These are phyloP conservation scores for Drosophila bifasciata DNA, from an alignment of 1,140 invertebrate genomes.

Conservation along the genomic window DNA sequence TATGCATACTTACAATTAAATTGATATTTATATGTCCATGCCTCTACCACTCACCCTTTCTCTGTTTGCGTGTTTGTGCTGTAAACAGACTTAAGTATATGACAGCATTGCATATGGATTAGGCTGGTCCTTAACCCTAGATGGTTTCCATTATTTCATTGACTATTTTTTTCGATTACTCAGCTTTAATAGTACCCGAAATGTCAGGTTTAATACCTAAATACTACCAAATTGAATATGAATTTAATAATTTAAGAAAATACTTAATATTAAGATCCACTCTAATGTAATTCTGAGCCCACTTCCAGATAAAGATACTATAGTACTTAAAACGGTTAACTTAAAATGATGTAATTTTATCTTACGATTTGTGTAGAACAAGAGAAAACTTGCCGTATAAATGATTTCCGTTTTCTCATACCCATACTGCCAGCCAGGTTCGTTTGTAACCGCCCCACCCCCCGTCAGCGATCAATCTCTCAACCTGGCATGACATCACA, in stretches of 20 bases:
- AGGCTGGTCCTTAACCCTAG: neutral
- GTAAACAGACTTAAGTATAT: constrained; percentile 26
- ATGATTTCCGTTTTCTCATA: constrained; percentile 37
- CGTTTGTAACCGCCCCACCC: neutral
- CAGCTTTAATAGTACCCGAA: too few species aligned
- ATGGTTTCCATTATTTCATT: neutral
- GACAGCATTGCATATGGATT: constrained; percentile 14
- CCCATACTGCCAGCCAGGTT: neutral
- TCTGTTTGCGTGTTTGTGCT: neutral
- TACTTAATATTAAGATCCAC: constrained; percentile 1
- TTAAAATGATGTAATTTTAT: constrained; percentile 33
- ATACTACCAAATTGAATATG: too few species aligned
- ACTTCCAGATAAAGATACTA: neutral
- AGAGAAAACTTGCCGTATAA: constrained; percentile 4
- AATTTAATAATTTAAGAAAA: too few species aligned
- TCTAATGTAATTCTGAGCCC: constrained; percentile 8
- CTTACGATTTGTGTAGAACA: constrained; percentile 18
- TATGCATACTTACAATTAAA: constrained; percentile 51
- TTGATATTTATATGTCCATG: constrained; percentile 20
- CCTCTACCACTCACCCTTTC: neutral
- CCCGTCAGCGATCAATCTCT: constrained; percentile 9
- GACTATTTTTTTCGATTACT: too few species aligned
- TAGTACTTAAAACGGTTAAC: constrained; percentile 28
- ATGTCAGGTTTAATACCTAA: too few species aligned
- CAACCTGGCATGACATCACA: constrained; percentile 47